These are phyloP conservation scores for Apoda limacodes DNA, from an alignment of 2,888 invertebrate genomes.

Conservation along the genomic window DNA sequence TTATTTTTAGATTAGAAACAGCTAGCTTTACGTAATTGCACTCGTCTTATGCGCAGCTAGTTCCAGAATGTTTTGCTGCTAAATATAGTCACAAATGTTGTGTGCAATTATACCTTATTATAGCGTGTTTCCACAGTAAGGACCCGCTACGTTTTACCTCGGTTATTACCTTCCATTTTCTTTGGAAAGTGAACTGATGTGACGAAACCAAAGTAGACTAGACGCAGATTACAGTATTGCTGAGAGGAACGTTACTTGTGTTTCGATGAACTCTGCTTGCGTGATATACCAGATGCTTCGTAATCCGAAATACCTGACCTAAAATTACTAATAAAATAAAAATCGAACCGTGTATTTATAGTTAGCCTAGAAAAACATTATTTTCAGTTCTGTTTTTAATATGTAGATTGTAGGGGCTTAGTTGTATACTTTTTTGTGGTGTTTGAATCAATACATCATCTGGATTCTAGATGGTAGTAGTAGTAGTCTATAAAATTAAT, in stretches of 20 bases:
- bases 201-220: conserved; percentile 57
- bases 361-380: too few relatives aligned
- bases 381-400: too few relatives aligned
- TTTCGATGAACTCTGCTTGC: too few relatives aligned
- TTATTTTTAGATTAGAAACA: conserved; percentile 72
- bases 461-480: too few relatives aligned
- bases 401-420: too few relatives aligned
- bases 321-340: too few relatives aligned
- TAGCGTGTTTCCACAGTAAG: conserved; percentile 66
- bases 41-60: conserved; percentile 61
- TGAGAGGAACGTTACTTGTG: conserved; percentile 40
- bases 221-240: conserved; percentile 48
- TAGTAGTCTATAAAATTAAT: too few relatives aligned
- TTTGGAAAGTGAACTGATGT: conserved; percentile 64
- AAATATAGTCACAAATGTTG: conserved; percentile 64
- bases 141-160: conserved; percentile 40
- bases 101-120: conserved; percentile 66
- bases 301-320: too few relatives aligned
- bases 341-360: too few relatives aligned
- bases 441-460: too few relatives aligned
- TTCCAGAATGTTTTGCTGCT: conserved; percentile 62
- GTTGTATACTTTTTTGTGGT: too few relatives aligned
- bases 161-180: conserved; percentile 55
- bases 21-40: conserved; percentile 69
- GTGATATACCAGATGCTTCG: too few relatives aligned